These are phyloP conservation scores for Sphaerodactylus townsendi DNA, from an alignment of 2,113 vertebrate species.

Conservation along the genomic window DNA sequence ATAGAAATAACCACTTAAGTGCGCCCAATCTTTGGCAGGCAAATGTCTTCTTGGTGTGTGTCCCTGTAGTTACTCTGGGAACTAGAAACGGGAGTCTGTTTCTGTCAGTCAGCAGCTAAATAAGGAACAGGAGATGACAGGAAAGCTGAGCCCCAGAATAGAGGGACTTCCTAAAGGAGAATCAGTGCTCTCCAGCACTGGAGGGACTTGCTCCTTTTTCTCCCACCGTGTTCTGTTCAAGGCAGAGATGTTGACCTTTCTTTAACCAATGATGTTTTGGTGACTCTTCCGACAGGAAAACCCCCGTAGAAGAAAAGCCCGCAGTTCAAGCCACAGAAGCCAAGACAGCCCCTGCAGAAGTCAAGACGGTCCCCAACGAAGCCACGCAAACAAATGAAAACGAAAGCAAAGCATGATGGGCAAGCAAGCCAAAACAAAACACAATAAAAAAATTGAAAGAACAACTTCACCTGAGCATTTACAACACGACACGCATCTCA, in stretches of 20 bases:
- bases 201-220: rapidly evolving
- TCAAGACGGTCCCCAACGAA: slow-evolving; percentile 87
- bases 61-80: not conserved
- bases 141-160: not conserved
- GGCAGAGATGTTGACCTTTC: not conserved
- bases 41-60: not conserved
- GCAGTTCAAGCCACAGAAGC: slow-evolving; percentile 80
- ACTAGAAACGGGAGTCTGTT: not conserved
- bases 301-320: slow-evolving; percentile 82
- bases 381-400: slow-evolving; percentile 86
- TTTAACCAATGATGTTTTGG: slow-evolving; percentile 49
- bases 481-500: slow-evolving; percentile 77
- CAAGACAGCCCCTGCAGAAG: slow-evolving; percentile 83
- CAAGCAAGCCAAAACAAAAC: slow-evolving; percentile 27
- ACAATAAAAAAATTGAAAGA: slow-evolving; percentile 62
- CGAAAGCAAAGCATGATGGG: slow-evolving; percentile 92
- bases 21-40: not conserved
- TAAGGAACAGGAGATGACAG: rapidly evolving
- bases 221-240: rapidly evolving
- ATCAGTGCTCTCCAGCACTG: rapidly evolving
- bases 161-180: no score
- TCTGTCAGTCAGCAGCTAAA: no score
- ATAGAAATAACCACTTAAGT: no score
- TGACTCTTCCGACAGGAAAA: slow-evolving; percentile 79
- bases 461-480: slow-evolving; percentile 77